Base-by-base conservation (phyloP, 2,797 vertebrate species). In the Nannoperca australis region DNA sequence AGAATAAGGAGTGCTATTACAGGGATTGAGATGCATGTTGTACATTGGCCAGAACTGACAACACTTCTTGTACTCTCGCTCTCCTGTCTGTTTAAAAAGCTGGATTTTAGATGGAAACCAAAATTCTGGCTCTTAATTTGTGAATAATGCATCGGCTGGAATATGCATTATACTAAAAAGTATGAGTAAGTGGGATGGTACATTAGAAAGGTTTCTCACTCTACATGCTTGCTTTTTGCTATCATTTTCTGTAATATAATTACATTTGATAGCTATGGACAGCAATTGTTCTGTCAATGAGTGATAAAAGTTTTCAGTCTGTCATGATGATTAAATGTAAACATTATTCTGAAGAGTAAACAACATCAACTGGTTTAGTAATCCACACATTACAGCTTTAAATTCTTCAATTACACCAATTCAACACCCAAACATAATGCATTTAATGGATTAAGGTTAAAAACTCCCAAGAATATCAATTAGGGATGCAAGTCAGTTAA, bases 1-100 rank as follows among this genome's bases (percentile, higher is more conserved):
- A 93, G 89, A 92, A 91, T 91, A 89, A 92, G 88, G 90, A 94
- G 91, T 92, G 89, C 94, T 94, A 92, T 91, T 88, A 90, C 88
- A 92, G 90, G 78, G 89, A 90, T 92, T 84, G 84, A 89, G 91
- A 94, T 91, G 92, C 88, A 81, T 93, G 92, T 94, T 87, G 87
- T 91, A 93, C 93, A 91, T 83, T 84, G 88, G 87, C 82, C 83
- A 82, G 88, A 93, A 90, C 92, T 93, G 94, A 93, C 94, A 94
- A 94, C 93, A 93, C 91, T 86, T 89, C 92, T 94, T 92, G 91
- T 93, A 85, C 83, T 83, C 71, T 74, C 81, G 59, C 91, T 84
- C 79, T 47, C 66, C 78, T 67, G 78, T 85, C 89, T 87, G 78
- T 83, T 80, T 62, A 66, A 85, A 76, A 78, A 79, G 76, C 84